Conservation (phyloP, 2,797 vertebrate genomes). For the Orientallactaga sibirica region DNA sequence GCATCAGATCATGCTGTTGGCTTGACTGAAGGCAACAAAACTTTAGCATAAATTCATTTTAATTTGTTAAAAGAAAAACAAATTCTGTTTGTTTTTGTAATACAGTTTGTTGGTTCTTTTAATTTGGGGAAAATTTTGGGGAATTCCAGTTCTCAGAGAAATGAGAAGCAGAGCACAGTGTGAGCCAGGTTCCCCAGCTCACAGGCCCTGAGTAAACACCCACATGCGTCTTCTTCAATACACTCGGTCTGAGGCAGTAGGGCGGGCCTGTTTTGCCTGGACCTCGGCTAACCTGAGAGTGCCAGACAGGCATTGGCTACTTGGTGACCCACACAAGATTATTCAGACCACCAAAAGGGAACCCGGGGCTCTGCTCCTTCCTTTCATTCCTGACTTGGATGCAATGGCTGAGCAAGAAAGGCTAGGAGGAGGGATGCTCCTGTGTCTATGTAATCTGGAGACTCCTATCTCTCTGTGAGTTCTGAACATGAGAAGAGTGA, state of each 20-base stretch:
- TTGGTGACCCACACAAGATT: conserved; percentile 56
- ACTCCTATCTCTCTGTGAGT: not conserved
- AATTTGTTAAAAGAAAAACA: conserved; percentile 80
- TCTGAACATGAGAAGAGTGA: not conserved
- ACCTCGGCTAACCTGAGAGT: conserved; percentile 64
- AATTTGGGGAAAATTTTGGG: conserved; percentile 78
- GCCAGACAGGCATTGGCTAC: conserved; percentile 57
- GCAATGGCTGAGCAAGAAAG: too few species aligned
- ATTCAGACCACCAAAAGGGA: conserved; percentile 72
- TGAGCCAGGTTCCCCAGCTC: conserved; percentile 56
- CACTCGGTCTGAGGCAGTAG: conserved; percentile 60
- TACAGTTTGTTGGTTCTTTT: conserved; percentile 76
- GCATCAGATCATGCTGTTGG: conserved; percentile 27
- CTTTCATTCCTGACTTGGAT: not conserved
- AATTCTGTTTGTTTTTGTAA: conserved; percentile 81
- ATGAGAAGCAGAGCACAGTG: conserved; percentile 41
- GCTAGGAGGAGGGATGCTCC: not conserved
- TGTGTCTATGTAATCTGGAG: not conserved
- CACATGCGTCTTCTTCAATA: conserved; percentile 25
- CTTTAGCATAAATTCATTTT: conserved; percentile 78
- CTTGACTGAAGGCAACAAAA: conserved; percentile 74
- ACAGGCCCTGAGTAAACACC: conserved; percentile 67
- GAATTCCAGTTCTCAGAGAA: conserved; percentile 76
- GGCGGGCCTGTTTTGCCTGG: conserved; percentile 74
- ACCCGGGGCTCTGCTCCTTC: not conserved